phyloP scores from a whole-genome alignment of 2,797 vertebrate genomes.

The Hippopotamyrus pictus region DNA sequence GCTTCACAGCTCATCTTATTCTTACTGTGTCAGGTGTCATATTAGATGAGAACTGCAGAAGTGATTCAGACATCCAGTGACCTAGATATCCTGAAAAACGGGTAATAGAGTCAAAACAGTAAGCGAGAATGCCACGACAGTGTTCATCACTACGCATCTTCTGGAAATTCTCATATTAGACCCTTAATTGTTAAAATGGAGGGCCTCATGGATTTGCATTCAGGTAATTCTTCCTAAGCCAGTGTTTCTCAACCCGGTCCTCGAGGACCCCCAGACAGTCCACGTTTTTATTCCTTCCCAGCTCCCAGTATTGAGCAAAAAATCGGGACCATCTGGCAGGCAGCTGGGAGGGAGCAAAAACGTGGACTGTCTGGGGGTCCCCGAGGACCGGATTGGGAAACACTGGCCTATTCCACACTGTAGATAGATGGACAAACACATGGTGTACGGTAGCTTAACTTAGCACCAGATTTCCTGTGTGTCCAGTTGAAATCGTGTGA shows the following conservation, averaged over 20 bases:
- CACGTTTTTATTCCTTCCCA: not conserved
- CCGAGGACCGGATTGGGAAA: not conserved
- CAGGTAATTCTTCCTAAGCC: not conserved
- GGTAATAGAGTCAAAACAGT: not conserved
- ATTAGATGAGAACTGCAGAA: not conserved
- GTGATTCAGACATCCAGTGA: not conserved
- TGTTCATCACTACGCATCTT: not conserved
- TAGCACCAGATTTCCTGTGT: not conserved
- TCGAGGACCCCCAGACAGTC: not conserved
- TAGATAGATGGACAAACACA: not conserved
- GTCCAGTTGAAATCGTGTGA: not conserved
- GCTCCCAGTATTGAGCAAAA: not conserved
- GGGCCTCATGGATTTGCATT: not conserved
- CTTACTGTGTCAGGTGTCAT: not conserved
- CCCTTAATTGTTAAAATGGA: not conserved
- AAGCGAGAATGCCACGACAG: not conserved
- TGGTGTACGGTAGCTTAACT: not conserved
- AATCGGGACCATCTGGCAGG: not conserved
- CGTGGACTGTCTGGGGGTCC: not conserved
- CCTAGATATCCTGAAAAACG: not conserved
- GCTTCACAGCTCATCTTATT: not conserved
- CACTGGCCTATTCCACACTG: not conserved
- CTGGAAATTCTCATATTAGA: not conserved
- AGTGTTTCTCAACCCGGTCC: not conserved
- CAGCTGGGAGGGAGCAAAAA: not conserved